phyloP scores from a whole-genome alignment of 2,888 invertebrate species.

The Pyrrhia umbra region DNA sequence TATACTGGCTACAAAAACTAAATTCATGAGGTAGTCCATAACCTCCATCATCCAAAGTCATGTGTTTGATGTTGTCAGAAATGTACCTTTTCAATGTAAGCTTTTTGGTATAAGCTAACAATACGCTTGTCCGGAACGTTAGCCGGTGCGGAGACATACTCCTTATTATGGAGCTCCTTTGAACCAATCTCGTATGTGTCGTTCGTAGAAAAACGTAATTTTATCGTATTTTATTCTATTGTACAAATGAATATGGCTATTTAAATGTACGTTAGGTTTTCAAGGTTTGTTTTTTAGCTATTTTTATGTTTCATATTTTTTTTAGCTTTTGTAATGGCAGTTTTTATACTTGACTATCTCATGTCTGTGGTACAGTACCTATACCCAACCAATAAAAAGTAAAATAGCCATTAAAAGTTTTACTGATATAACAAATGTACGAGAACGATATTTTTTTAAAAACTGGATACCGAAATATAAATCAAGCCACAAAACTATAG shows the following conservation, averaged over 20 bases:
- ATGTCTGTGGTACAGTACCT: no score
- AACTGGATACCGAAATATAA: no score
- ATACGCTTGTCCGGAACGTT: conserved; percentile 56
- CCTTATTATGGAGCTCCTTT: conserved; percentile 53
- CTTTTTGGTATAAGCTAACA: conserved; percentile 30
- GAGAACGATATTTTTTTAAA: no score
- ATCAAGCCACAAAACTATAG: no score
- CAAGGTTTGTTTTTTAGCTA: not conserved
- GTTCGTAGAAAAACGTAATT: conserved; percentile 47
- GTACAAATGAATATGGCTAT: conserved; percentile 25
- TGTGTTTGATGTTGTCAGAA: not conserved
- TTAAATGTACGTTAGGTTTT: not conserved
- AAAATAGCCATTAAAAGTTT: no score
- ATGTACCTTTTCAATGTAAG: conserved; percentile 2
- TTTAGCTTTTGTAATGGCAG: no score
- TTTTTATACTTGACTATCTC: no score
- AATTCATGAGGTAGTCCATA: no score
- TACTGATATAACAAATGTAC: no score
- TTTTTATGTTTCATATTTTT: not conserved
- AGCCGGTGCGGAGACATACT: conserved; percentile 51
- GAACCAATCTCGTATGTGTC: conserved; percentile 46
- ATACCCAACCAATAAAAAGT: no score
- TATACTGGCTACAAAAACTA: no score
- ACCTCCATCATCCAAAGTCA: no score
- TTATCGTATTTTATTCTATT: conserved; percentile 39